Base-by-base conservation (phyloP, 2,113 vertebrate species). In the Penelope pileata region DNA sequence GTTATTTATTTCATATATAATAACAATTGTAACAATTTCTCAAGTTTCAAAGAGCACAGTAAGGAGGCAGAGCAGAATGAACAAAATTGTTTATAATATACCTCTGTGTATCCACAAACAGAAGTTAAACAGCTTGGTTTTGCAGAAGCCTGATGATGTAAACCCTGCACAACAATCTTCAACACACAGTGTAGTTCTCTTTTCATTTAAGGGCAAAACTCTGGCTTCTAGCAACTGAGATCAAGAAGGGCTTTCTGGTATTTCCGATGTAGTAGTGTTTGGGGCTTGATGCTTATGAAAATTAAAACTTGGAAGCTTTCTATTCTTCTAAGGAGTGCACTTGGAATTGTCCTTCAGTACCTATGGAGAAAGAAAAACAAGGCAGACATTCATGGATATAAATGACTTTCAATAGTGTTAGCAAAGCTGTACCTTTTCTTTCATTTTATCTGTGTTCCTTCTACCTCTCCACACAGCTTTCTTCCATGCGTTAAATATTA, bases 401-500 rank as follows among this genome's bases (percentile, higher is more conserved):
- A 89, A 70, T 67, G 62, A 18, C 62, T 87, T 94, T 90, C n/a
- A 50, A 2, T 59, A 63, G 11, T 86, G 42, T 51, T 82, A 51
- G 47, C 64, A 83, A 72, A 88, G 34, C 50, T 86, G 7, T 34
- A 60, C 34, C 10, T 0, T 89, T 74, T 56, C 48, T 54, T 58
- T 88, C 8, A 45, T 91, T 93, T 93, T 80, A 34, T 77, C 13
- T 47, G 4, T 85, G n/a, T 77, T 22, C 42, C 30, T 88, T 88
- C 47, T 91, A 32, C 32, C 24, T 91, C 62, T 94, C 27, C 50
- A 72, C 8, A n/a, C 21, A 85, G 72, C 30, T 86, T 84, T 42
- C 58, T 91, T 94, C 91, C 70, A 58, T 91, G 34, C 23, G 32
- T 95, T 94, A 94, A 96, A 83, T 91, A 96, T 83, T 89, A 79